Evolutionary conservation across 1,140 invertebrate species (phyloP).

Genomic region (Aphidius gifuensis): DNA sequence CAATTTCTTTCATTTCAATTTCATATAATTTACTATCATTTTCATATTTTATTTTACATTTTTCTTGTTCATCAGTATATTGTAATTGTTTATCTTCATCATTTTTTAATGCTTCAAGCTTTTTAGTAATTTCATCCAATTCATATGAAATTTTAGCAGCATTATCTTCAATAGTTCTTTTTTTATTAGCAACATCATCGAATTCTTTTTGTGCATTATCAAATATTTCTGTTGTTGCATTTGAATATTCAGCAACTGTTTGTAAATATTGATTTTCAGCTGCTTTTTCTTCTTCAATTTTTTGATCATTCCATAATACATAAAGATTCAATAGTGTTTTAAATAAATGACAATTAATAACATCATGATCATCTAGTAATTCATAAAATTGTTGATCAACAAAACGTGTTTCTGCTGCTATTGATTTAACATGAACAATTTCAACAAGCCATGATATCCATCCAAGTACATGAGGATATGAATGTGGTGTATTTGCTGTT

Average conservation of each 20-base stretch:
- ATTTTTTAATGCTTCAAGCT: conserved; percentile 14
- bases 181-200: conserved; percentile 23
- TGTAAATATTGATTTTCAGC: conserved; percentile 33
- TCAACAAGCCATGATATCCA: conserved; percentile 59
- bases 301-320: conserved; percentile 37
- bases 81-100: conserved; percentile 26
- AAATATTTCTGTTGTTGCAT: conserved; percentile 29
- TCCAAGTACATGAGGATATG: conserved; percentile 58
- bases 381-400: conserved; percentile 29
- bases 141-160: conserved; percentile 24
- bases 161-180: conserved; percentile 19
- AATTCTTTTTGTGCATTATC: conserved; percentile 17
- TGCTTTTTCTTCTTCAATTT: conserved; percentile 35
- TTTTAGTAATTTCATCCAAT: conserved; percentile 24
- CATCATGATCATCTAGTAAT: conserved; percentile 26
- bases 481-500: conserved; percentile 59
- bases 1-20: conserved; percentile 21
- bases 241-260: conserved; percentile 30
- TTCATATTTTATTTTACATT: conserved; percentile 25
- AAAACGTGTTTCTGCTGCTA: conserved; percentile 27
- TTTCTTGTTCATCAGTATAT: conserved; percentile 25
- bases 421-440: conserved; percentile 40
- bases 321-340: conserved; percentile 30
- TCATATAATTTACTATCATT: conserved; percentile 31
- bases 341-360: conserved; percentile 31